Evolutionary conservation across 2,797 vertebrate species (phyloP), one percentile per base, ranked within the genome.

Genomic region (Parotocinclus haroldoi): DNA sequence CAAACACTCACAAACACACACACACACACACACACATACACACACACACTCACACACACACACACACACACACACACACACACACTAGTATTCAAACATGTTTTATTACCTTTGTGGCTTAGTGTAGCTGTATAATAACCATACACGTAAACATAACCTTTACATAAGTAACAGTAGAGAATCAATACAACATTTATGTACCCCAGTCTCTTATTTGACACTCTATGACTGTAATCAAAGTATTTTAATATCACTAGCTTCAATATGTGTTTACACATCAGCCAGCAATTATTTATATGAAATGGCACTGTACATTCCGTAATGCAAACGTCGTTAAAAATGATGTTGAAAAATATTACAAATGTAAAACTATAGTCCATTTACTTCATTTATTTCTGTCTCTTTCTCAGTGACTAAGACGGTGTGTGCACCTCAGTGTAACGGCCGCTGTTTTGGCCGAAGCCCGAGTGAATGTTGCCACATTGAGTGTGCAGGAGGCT

Each of bases 401-500:
- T 79, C 18, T 74, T 49, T 74, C 73, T 56, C 81, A 98, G 96
- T 98, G 86, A 98, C 95, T 8, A 97, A 96, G 88, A 94, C 90
- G 0, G 91, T 96, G 80, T 98, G 96, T 46, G 95, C 95, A 1
- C 90, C 92, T 12, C 96, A 98, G 79, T 98, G 96, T 79, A 97
- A 96, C 3, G 84, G 91, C 11, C 93, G 95, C 66, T 98, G 96
- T 83, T 98, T 95, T 51, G 96, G 95, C 19, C 81, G 61, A 62
- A 91, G 81, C 63, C 95, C 94, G 7, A 93, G 88, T 36, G 92
- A 98, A 74, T 99, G 96, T 71, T 99, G 96, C 79, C 95, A 98
- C n/a, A 91, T 86, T 7, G 95, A 98, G 74, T 99, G 96, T 70
- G 95, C 95, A 0, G 96, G 94, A 10, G 96, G 96, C 68, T 99